Evolutionary conservation across 2,113 vertebrate genomes (phyloP).

Genomic region (Girardinichthys multiradiatus): DNA sequence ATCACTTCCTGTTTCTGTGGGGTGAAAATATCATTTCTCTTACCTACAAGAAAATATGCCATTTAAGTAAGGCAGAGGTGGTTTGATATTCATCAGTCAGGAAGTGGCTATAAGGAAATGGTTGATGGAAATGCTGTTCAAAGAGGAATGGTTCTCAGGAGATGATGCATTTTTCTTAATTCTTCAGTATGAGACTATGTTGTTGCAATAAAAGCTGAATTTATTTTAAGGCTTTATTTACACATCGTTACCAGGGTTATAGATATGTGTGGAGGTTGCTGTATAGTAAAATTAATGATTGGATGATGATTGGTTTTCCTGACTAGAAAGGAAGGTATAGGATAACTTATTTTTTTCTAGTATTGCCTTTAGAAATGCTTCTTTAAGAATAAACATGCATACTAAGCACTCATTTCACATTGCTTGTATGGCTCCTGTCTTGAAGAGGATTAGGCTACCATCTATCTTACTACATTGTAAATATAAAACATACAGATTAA

Average conservation of each 20-base stretch:
- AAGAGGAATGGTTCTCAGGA: no score
- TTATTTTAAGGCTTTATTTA: neutral
- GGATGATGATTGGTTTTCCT: neutral
- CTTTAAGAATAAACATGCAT: conserved; percentile 35
- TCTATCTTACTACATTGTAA: conserved; percentile 20
- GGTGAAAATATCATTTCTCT: no score
- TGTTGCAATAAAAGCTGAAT: neutral
- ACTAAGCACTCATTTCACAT: conserved; percentile 41
- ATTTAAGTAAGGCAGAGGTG: no score
- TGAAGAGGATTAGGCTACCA: conserved; percentile 55
- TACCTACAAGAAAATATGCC: no score
- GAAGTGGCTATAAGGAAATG: no score
- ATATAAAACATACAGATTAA: conserved; percentile 24
- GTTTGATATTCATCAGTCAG: no score
- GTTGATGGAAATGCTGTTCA: no score
- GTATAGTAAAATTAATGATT: no score
- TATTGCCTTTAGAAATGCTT: conserved; percentile 48
- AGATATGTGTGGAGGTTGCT: neutral
- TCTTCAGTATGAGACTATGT: neutral
- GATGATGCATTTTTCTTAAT: neutral
- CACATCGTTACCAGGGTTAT: neutral
- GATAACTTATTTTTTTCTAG: conserved; percentile 14
- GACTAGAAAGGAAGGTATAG: neutral
- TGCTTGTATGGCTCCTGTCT: conserved; percentile 66
- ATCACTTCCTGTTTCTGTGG: no score